Conservation (phyloP, 2,888 invertebrate genomes). For the Coronaproctus castanopsis region DNA sequence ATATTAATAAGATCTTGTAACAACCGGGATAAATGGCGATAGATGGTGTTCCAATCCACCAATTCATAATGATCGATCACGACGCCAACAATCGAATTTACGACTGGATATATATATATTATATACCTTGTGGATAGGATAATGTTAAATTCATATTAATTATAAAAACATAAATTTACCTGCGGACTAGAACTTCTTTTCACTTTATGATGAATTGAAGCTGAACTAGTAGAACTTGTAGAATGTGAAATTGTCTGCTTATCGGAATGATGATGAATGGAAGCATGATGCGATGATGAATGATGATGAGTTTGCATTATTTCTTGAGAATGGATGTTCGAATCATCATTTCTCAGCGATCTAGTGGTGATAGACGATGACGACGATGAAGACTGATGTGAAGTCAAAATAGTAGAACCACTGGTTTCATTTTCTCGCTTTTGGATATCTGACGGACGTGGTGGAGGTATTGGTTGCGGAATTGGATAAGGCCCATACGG, state of each 20-base stretch:
- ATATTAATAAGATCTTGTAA: too few species aligned
- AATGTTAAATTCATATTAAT: too few species aligned
- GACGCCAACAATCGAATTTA: too few species aligned
- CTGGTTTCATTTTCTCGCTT: slow-evolving; percentile 30
- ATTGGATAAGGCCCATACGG: slow-evolving; percentile 28
- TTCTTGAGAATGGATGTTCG: slow-evolving; percentile 13
- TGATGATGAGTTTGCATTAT: slow-evolving; percentile 29
- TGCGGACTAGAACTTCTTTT: slow-evolving; percentile 21
- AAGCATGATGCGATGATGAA: slow-evolving; percentile 42
- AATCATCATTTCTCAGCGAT: slow-evolving; percentile 32
- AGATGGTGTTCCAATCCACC: too few species aligned
- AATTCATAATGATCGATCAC: too few species aligned
- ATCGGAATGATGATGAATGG: slow-evolving; percentile 39
- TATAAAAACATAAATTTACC: too few species aligned
- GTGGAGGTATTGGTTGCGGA: slow-evolving; percentile 28
- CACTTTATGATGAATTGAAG: slow-evolving; percentile 41
- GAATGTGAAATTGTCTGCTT: slow-evolving; percentile 44
- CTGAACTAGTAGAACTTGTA: slow-evolving; percentile 42
- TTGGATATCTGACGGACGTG: slow-evolving; percentile 18
- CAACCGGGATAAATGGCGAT: too few species aligned
- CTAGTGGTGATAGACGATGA: slow-evolving; percentile 41
- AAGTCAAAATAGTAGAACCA: slow-evolving; percentile 39
- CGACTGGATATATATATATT: too few species aligned
- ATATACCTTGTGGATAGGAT: too few species aligned
- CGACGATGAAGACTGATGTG: slow-evolving; percentile 48